Evolutionary conservation across 2,888 invertebrate genomes (phyloP), one percentile per base, ranked within the genome.

Genomic region (Drosophila aldrichi): DNA sequence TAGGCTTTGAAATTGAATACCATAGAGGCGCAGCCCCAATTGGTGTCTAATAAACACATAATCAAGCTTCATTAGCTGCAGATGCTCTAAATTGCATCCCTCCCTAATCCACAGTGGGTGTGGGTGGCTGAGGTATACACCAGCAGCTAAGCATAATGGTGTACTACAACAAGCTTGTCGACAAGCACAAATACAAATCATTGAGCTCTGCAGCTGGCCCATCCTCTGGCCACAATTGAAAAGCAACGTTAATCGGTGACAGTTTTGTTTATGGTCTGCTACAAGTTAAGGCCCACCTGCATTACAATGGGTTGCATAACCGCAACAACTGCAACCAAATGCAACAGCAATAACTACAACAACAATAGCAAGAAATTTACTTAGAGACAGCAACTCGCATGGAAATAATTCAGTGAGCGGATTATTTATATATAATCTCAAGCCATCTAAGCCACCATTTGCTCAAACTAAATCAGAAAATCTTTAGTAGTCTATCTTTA

Each of bases 21-120:
- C 18, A 36, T 38, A 54, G 14, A 43, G 43, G 41, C 46, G 44
- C 58, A 58, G n/a, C 7, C 3, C 70, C 49, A 70, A 88, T 72
- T 82, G 72, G 72, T 64, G 75, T 70, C 75, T 73, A 80, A 86
- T 88, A 88, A 86, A 88, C 86, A 88, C 77, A 83, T 86, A 88
- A 82, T 80, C 86, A 82, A 73, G 69, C 72, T 86, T 77, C 72
- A 76, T 77, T 83, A 80, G 78, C 70, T 70, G 83, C 75, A 64
- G 69, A 29, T 67, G 36, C 69, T 67, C 68, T 58, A 73, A 88
- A 86, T 88, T 88, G 87, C 72, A 83, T 77, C 77, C 34, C 52
- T 16, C 22, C 2, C 0, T 14, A 25, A 20, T 46, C 57, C 46
- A n/a, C 36, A 10, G n/a, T 0, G n/a, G n/a, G n/a, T 2, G 22